phyloP scores from a whole-genome alignment of 92 coral and sea anemone species.

The Diadumene lineata region DNA sequence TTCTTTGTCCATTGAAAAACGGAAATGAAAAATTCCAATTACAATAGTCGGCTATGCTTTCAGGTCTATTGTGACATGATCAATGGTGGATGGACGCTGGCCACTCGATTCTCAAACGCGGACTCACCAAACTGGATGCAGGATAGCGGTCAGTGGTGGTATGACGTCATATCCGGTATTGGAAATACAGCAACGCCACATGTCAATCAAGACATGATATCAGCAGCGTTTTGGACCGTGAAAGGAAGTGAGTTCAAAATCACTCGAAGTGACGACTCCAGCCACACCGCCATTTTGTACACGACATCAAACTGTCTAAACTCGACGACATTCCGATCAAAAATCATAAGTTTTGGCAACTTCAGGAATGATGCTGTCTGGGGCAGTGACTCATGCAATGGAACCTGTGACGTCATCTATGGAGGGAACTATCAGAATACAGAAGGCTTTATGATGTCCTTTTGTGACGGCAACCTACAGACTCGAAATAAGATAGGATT shows the following conservation, averaged over 20 bases:
- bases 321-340: slow-evolving; percentile 43
- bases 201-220: slow-evolving; percentile 35
- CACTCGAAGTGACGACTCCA: slow-evolving; percentile 51
- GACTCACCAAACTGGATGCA: slow-evolving; percentile 41
- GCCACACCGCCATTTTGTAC: slow-evolving; percentile 35
- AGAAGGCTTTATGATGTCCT: slow-evolving; percentile 38
- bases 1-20: too few relatives aligned
- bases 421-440: slow-evolving; percentile 41
- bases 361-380: slow-evolving; percentile 39
- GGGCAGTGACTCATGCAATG: slow-evolving; percentile 37
- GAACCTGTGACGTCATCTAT: slow-evolving; percentile 32
- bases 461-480: slow-evolving; percentile 33
- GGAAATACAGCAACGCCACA: slow-evolving; percentile 10
- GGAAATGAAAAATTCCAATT: too few relatives aligned
- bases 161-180: not conserved
- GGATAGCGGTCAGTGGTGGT: slow-evolving; percentile 33
- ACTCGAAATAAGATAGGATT: slow-evolving; percentile 31
- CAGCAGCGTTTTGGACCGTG: slow-evolving; percentile 40
- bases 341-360: slow-evolving; percentile 38
- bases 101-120: slow-evolving; percentile 49
- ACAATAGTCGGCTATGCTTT: not conserved
- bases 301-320: slow-evolving; percentile 35
- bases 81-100: slow-evolving; percentile 35
- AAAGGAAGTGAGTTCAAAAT: slow-evolving; percentile 34
- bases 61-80: not conserved